Evolutionary conservation across 2,113 vertebrate species (phyloP).

Genomic region (Rhinolophus sinicus): DNA sequence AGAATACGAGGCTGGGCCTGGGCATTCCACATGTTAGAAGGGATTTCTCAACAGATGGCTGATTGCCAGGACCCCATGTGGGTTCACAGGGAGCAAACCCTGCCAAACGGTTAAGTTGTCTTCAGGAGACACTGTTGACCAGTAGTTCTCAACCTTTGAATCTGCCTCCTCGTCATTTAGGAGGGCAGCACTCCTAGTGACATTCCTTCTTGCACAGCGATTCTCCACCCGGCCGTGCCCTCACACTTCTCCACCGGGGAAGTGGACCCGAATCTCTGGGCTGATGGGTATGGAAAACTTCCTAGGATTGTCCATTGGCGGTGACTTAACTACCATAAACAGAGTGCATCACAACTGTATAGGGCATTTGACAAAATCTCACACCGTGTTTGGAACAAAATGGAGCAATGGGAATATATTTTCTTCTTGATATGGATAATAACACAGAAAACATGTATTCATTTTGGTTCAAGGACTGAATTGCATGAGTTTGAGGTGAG

Average conservation of each 20-base stretch:
- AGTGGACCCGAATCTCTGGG: neutral
- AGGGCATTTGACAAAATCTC: neutral
- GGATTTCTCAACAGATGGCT: neutral
- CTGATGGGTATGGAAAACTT: neutral
- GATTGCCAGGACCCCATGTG: neutral
- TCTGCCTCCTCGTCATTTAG: neutral
- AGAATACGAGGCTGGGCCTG: neutral
- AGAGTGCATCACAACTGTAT: neutral
- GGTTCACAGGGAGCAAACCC: neutral
- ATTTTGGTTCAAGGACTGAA: neutral
- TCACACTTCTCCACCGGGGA: fast-evolving
- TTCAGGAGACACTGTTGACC: neutral
- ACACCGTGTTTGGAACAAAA: neutral
- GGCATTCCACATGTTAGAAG: neutral
- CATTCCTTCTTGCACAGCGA: fast-evolving
- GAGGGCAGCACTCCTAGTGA: neutral
- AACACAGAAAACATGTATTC: neutral
- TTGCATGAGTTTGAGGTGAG: neutral
- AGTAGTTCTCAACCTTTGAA: neutral
- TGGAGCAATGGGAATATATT: neutral
- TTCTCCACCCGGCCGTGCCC: neutral
- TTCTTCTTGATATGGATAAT: neutral
- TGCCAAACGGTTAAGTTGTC: neutral
- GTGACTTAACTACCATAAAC: neutral
- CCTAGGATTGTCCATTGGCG: neutral